Evolutionary conservation across 35 echinoderm and acorn worm genomes (phyloP).

Genomic region (Eucidaris tribuloides): DNA sequence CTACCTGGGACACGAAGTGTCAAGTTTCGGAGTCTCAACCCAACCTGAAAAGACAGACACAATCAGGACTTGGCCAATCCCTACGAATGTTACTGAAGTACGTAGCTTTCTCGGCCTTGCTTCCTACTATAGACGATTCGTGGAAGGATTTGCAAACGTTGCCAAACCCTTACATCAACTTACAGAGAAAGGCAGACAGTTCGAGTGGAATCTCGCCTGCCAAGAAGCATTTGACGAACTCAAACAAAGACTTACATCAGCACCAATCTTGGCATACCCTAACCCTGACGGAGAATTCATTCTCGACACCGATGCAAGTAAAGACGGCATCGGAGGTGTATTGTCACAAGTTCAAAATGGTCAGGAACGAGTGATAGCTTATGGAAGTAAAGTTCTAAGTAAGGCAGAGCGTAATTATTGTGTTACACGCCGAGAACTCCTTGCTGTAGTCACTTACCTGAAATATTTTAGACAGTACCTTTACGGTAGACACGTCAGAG

Average conservation of each 20-base stretch:
- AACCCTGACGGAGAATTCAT: conserved; percentile 27
- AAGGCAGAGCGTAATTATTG: conserved; percentile 27
- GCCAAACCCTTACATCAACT: conserved; percentile 36
- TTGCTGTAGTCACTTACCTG: conserved; percentile 39
- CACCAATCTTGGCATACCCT: conserved; percentile 47
- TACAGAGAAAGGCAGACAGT: conserved; percentile 1
- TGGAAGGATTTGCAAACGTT: conserved; percentile 37
- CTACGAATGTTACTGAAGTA: conserved; percentile 14
- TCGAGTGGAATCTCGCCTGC: conserved; percentile 15
- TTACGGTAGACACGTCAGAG: neutral
- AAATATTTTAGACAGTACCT: conserved; percentile 42
- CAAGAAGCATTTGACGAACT: neutral
- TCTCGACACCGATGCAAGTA: conserved; percentile 55
- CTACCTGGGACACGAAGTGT: conserved; percentile 27
- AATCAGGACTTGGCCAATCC: conserved; percentile 34
- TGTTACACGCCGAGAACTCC: conserved; percentile 23
- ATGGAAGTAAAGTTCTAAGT: conserved; percentile 31
- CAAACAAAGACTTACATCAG: neutral
- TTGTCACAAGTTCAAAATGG: conserved; percentile 52
- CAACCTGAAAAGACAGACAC: neutral
- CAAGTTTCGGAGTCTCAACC: neutral
- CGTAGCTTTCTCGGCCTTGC: conserved; percentile 43
- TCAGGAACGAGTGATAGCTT: conserved; percentile 34
- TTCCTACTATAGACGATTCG: conserved; percentile 42
- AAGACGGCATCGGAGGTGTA: conserved; percentile 19